Base-by-base conservation (phyloP, 2,888 invertebrate genomes). In the Stenolophus ochropezus region DNA sequence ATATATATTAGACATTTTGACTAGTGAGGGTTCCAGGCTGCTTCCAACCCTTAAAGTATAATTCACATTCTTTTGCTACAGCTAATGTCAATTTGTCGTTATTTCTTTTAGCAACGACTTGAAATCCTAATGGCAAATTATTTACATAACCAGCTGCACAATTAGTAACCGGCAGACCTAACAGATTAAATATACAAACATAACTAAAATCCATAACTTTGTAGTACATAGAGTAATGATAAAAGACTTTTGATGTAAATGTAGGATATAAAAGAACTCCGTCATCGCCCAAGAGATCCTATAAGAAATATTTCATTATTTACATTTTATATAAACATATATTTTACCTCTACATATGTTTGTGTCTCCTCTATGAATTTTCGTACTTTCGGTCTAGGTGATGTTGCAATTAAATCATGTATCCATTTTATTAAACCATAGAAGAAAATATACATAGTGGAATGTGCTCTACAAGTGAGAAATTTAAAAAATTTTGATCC, bases 121-220 rank as follows among this genome's bases (percentile, higher is more conserved):
- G 91, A 16, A 92, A 90, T 20, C 96, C 96, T 74, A 97, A 91
- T 0, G 96, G 96, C 51, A 96, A 88, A 56, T 93, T 91, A 0
- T 90, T 90, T 75, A 93, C 92, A 14, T 96, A 88, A 0, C 94
- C 95, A 80, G 97, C 90, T 4, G 97, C 96, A 84, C 96, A 96
- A 83, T 95, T 94, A 0, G 97, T 97, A 0, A 94, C 96, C 0
- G 97, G 97, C 76, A 97, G 89, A 2, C 96, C 96, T n/a, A 97
- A 89, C 0, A 94, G 92, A 87, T 96, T 97, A 88, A 97, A 96
- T 83, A 96, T 92, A 3, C 94, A 94, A 86, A 96, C 92, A 87
- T 96, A 96, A 20, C 94, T 92, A 85, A 93, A 93, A 90, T 96
- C 94, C 75, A 94, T 90, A 69, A 95, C 90, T 86, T 92, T 93